Evolutionary conservation across 2,113 vertebrate species (phyloP).

Genomic region (Microcebus murinus): DNA sequence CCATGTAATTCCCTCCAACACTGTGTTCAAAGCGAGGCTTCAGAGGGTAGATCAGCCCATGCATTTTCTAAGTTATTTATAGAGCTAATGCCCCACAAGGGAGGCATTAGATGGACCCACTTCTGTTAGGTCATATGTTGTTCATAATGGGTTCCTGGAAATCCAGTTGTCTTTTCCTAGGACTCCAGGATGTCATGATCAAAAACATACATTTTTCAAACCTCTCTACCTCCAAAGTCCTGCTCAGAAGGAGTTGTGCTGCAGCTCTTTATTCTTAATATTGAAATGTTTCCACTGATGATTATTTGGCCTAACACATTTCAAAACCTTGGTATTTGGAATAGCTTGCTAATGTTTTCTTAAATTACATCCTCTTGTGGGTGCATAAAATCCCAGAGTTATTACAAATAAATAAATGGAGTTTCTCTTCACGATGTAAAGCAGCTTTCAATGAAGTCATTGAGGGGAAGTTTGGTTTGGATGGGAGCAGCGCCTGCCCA

Average conservation of each 20-base stretch:
- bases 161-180: conserved; percentile 45
- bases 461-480: conserved; percentile 87
- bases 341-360: conserved; percentile 86
- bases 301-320: conserved; percentile 72
- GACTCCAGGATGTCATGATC: conserved; percentile 50
- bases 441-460: conserved; percentile 89
- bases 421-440: conserved; percentile 88
- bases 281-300: conserved; percentile 73
- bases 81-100: conserved; percentile 41
- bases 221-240: conserved; percentile 52
- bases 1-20: conserved; percentile 61
- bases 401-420: conserved; percentile 88
- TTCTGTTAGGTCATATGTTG: conserved; percentile 67
- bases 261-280: conserved; percentile 68
- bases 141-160: conserved; percentile 61
- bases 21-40: conserved; percentile 56
- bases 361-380: conserved; percentile 87
- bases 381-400: conserved; percentile 86
- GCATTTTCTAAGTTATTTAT: conserved; percentile 59
- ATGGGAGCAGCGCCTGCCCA: conserved; percentile 81
- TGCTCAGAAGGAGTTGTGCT: conserved; percentile 44
- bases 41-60: background rate
- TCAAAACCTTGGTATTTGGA: conserved; percentile 82
- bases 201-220: conserved; percentile 72
- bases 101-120: conserved; percentile 6